Percentiles rank a stretch among this genome's conserved stretches.
phyloP scores from a whole-genome alignment of 2,113 vertebrate genomes.

The Okapia johnstoni region DNA sequence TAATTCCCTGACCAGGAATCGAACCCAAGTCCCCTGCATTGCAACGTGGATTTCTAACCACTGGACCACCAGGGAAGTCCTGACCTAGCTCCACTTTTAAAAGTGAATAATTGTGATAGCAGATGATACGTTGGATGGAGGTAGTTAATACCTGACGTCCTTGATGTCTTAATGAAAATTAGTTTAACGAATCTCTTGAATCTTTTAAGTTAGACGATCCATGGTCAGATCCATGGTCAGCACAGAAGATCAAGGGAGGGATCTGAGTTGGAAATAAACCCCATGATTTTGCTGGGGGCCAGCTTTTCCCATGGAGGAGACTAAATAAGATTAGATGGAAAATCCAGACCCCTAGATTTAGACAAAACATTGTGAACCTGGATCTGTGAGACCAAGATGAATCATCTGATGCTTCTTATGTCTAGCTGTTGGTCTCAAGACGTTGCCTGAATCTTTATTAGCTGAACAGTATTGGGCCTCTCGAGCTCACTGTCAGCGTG shows the following conservation, averaged over 20 bases:
- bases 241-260: not conserved
- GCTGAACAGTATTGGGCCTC: not conserved
- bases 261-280: not conserved
- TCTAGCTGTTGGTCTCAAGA: not conserved
- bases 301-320: not conserved
- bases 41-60: not conserved
- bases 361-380: not conserved
- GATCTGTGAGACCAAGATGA: not conserved
- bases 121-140: not conserved
- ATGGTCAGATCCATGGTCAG: not conserved
- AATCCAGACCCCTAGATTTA: not conserved
- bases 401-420: not conserved
- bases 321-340: not conserved
- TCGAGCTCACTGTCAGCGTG: not conserved
- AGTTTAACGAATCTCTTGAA: not conserved
- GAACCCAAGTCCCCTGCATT: not conserved
- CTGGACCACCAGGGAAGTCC: not conserved
- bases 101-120: not conserved
- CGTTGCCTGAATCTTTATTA: not conserved
- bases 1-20: not conserved
- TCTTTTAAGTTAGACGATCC: not conserved
- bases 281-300: not conserved
- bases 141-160: not conserved
- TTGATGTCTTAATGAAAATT: not conserved
- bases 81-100: not conserved